Evolutionary conservation across 2,113 vertebrate genomes (phyloP).

Genomic region (Leiothrix lutea): DNA sequence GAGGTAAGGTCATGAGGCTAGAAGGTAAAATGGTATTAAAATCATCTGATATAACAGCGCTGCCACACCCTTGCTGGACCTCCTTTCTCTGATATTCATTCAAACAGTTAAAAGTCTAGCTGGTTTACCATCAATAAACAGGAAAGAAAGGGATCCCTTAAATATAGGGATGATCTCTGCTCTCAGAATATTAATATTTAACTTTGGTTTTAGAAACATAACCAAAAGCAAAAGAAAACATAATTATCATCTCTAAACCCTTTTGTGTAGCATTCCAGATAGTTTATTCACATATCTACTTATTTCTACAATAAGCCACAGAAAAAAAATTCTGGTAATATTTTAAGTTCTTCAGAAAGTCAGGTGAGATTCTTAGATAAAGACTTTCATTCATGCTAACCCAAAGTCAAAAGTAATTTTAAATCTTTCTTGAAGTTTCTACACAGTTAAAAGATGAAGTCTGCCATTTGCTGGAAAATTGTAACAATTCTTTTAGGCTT

Average conservation of each 20-base stretch:
- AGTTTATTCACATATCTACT: slow-evolving; percentile 46
- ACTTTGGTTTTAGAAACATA: not conserved
- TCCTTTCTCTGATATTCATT: not conserved
- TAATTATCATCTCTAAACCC: not conserved
- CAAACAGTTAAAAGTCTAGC: not conserved
- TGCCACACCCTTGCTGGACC: not conserved
- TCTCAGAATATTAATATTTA: not conserved
- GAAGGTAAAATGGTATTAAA: not conserved
- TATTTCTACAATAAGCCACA: slow-evolving; percentile 51
- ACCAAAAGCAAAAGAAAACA: not conserved
- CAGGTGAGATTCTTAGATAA: not conserved
- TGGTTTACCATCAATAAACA: not conserved
- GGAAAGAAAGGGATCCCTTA: not conserved
- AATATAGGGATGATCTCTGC: not conserved
- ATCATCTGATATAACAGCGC: not conserved
- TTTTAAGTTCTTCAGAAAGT: slow-evolving; percentile 50
- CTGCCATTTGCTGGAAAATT: slow-evolving; percentile 63
- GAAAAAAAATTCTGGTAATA: slow-evolving; percentile 49
- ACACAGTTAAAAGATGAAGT: slow-evolving; percentile 58
- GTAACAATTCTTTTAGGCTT: slow-evolving; percentile 50
- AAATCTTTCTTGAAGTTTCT: slow-evolving; percentile 65
- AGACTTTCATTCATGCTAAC: slow-evolving; percentile 32
- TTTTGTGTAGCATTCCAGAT: not conserved
- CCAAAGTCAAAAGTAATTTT: slow-evolving; percentile 58
- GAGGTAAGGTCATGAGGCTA: not conserved